Base-by-base conservation (phyloP, 1,140 invertebrate genomes). In the Paracyclopina nana region DNA sequence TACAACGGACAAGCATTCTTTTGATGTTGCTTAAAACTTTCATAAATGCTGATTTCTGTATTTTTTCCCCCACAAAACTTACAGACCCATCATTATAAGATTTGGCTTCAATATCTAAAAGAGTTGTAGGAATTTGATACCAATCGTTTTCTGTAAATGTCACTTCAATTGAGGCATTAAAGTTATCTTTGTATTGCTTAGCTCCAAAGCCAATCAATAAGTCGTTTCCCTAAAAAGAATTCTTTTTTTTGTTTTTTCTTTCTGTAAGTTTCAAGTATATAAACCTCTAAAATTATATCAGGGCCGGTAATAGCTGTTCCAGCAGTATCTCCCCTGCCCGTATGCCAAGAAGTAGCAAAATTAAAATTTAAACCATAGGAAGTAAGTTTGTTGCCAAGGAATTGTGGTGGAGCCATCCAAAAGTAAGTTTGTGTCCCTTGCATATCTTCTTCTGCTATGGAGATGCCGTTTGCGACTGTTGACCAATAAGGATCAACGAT, bases 201-300 rank as follows among this genome's bases (percentile, higher is more conserved):
- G 78, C 74, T 1, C 77, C 78, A 56, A 74, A 77, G 9, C 77
- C 80, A 40, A 95, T 64, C 3, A 63, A 62, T 30, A 70, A 60
- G 4, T 67, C 68, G 22, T 61, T 64, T 45, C 72, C 70, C 68
- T 73, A 56, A 9, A 28, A 11, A 22, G 38, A 29, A 45, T 55
- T 22, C 29, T 24, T 26, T 20, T 18, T 27, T 53, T 50, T 26
- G 51, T 45, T n/a, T 12, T 53, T 25, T n/a, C n/a, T n/a, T n/a
- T n/a, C n/a, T n/a, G n/a, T n/a, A n/a, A n/a, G n/a, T n/a, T n/a
- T n/a, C n/a, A n/a, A n/a, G n/a, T n/a, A n/a, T n/a, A n/a, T n/a
- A n/a, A n/a, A 79, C 79, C 59, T 88, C 72, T 2, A 96, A 63
- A 45, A 96, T 76, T 20, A 94, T 67, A 64, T 92, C 86, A 4